Base-by-base conservation (phyloP, 2,113 vertebrate species). In the Aphelocoma coerulescens region DNA sequence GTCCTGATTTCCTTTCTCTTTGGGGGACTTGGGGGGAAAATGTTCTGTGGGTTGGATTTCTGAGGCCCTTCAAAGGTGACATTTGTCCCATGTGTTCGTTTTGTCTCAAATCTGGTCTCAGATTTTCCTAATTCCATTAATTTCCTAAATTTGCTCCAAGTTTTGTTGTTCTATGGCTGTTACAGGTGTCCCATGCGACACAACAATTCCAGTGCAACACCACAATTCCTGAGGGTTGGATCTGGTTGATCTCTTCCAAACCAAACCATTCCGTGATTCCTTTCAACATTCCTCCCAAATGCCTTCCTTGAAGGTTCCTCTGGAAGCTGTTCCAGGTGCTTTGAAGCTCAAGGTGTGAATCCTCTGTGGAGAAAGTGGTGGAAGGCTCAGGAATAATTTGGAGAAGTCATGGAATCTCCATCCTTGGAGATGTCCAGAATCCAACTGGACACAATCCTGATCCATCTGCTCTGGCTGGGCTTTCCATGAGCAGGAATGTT, bases 21-120 rank as follows among this genome's bases (percentile, higher is more conserved):
- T 65, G 59, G 41, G 23, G 9, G 5, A 12, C 2, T 13, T 37
- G 15, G 4, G 26, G 26, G 21, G 9, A 4, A 51, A 65, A 49
- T 4, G 3, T 43, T 13, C 23, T 3, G 0, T 23, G 14, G 3
- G 10, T 43, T 88, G 33, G 78, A 43, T 77, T 91, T 61, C 30
- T 19, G 52, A 76, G 23, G 18, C 22, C n/a, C 8, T 33, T n/a
- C 13, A 24, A 57, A 27, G 27, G 48, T 37, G 59, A 3, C 7
- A 0, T 85, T 93, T 65, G 3, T 58, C 39, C 55, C 37, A 28
- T 7, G 41, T 15, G 11, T 49, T 79, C 0, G 0, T 35, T 85
- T 54, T 43, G 16, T 58, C 46, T 16, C 32, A 16, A 35, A 32
- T 32, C 18, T 13, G 10, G 4, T 55, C n/a, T 77, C 0, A 0